Percentiles rank a stretch among this genome's conserved stretches.
Conservation (phyloP, 92 coral and sea anemone genomes). For the Isaurus tuberculatus region DNA sequence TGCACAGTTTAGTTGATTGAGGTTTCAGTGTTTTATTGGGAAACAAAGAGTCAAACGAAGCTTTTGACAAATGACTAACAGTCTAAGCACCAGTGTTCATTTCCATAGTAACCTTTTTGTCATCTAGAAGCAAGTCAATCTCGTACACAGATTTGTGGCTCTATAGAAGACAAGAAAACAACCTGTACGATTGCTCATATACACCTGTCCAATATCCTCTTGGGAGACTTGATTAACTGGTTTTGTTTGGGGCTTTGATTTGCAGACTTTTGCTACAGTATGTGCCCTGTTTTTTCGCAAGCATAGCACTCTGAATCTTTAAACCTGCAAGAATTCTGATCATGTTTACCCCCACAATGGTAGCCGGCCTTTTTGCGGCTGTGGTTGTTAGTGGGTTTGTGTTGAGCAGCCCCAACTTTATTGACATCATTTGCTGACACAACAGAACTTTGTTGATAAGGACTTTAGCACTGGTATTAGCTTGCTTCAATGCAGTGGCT, state of each 20-base stretch:
- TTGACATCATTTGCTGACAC: too few relatives aligned
- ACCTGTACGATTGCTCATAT: too few relatives aligned
- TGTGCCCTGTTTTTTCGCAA: not conserved
- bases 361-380: not conserved
- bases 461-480: too few relatives aligned
- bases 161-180: not conserved
- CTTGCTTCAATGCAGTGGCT: too few relatives aligned
- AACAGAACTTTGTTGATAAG: too few relatives aligned
- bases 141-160: not conserved
- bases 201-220: not conserved
- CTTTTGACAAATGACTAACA: not conserved
- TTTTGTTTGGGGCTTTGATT: not conserved
- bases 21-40: not conserved
- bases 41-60: too few relatives aligned
- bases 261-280: not conserved
- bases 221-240: not conserved
- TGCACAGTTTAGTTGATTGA: too few relatives aligned
- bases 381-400: too few relatives aligned
- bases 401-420: too few relatives aligned
- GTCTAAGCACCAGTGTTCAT: conserved; percentile 48
- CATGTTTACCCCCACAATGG: not conserved
- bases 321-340: not conserved
- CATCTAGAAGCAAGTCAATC: not conserved
- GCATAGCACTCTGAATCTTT: not conserved
- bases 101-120: conserved; percentile 10